Percentiles rank a stretch among this genome's conserved stretches.
These are phyloP conservation scores for Sicus ferrugineus DNA, from an alignment of 2,888 invertebrate genomes.

Conservation along the genomic window DNA sequence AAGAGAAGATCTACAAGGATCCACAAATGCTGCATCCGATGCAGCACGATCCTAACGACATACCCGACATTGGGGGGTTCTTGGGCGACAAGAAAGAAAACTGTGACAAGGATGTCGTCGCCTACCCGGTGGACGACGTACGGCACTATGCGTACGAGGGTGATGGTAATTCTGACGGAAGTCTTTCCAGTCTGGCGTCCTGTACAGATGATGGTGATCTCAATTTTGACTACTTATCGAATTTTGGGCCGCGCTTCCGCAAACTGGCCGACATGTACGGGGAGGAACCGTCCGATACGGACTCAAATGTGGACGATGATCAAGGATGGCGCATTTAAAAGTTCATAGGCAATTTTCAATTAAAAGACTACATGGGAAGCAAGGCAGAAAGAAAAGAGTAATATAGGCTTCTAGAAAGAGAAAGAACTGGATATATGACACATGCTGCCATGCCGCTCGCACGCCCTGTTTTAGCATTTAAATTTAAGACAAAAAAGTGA, in stretches of 20 bases:
- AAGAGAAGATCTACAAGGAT: slow-evolving; percentile 64
- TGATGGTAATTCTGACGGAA: slow-evolving; percentile 91
- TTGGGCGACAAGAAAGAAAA: slow-evolving; percentile 88
- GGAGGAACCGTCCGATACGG: slow-evolving; percentile 84
- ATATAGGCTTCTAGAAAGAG: slow-evolving; percentile 20
- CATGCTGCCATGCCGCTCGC: slow-evolving; percentile 29
- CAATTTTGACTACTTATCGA: slow-evolving; percentile 92
- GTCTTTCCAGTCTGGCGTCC: slow-evolving; percentile 90
- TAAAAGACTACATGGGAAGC: slow-evolving; percentile 16
- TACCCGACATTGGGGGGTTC: slow-evolving; percentile 88
- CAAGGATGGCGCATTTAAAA: slow-evolving; percentile 79
- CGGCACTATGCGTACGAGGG: slow-evolving; percentile 98
- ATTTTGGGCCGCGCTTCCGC: slow-evolving; percentile 95
- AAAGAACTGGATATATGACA: slow-evolving; percentile 38
- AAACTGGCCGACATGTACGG: slow-evolving; percentile 94
- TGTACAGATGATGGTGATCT: slow-evolving; percentile 93
- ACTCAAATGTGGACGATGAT: slow-evolving; percentile 78
- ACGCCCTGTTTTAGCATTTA: slow-evolving; percentile 16
- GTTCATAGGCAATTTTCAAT: not conserved
- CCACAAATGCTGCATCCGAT: slow-evolving; percentile 55
- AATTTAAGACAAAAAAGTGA: slow-evolving; percentile 30
- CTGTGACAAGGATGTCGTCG: slow-evolving; percentile 90
- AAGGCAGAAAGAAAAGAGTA: not conserved
- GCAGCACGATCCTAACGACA: slow-evolving; percentile 67
- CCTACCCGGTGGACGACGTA: slow-evolving; percentile 93